These are phyloP conservation scores for Sigmodon hispidus DNA, from an alignment of 2,113 vertebrate genomes.

Conservation along the genomic window DNA sequence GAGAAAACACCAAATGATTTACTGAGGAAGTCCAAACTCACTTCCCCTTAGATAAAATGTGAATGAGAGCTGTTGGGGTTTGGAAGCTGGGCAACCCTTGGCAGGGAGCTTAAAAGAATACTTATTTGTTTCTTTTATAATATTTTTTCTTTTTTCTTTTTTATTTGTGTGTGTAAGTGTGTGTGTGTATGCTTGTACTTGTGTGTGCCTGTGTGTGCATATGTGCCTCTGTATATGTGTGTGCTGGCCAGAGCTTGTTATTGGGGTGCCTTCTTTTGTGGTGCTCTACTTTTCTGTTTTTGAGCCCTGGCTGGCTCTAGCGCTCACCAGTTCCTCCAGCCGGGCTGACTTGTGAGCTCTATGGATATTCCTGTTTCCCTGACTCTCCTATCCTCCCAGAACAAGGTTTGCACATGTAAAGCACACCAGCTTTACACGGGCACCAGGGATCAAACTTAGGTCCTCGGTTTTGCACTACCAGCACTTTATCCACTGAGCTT, in stretches of 20 bases:
- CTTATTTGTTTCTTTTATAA: background rate
- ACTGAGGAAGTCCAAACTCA: background rate
- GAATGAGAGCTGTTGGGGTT: background rate
- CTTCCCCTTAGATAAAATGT: background rate
- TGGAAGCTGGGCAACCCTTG: background rate
- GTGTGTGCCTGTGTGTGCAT: no score
- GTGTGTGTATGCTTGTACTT: background rate
- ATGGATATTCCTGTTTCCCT: background rate
- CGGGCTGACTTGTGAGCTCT: background rate
- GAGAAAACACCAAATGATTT: constrained; percentile 8
- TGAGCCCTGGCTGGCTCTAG: background rate
- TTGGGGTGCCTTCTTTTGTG: background rate
- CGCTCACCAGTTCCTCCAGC: no score
- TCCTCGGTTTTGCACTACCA: background rate
- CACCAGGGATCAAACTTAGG: background rate
- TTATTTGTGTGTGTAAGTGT: no score
- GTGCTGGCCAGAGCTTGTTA: background rate
- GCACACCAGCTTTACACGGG: background rate
- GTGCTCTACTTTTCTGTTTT: background rate
- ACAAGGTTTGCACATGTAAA: background rate
- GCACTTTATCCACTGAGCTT: background rate
- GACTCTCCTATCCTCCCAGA: background rate
- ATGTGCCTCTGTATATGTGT: background rate
- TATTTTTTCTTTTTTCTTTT: background rate
- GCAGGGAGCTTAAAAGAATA: background rate